These are phyloP conservation scores for Proteles cristata DNA, from an alignment of 2,113 vertebrate species.

Conservation along the genomic window DNA sequence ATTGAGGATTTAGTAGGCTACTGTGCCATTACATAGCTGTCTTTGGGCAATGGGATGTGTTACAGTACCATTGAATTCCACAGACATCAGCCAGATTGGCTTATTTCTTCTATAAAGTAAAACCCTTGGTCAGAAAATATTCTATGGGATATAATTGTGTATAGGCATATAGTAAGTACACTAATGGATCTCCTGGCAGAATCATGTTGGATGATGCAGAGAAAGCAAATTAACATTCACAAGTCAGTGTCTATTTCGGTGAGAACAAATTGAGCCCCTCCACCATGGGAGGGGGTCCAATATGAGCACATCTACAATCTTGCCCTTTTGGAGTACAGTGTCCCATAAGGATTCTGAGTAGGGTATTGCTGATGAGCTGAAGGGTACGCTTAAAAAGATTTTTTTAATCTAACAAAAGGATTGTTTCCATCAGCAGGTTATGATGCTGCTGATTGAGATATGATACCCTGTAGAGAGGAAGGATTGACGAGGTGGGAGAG, in stretches of 20 bases:
- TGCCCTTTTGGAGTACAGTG: fast-evolving
- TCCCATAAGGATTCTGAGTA: neutral
- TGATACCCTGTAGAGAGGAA: neutral
- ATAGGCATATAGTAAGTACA: neutral
- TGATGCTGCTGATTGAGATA: neutral
- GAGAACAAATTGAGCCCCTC: neutral
- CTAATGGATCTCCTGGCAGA: neutral
- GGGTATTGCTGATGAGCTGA: neutral
- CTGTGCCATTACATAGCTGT: neutral
- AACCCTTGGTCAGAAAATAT: neutral
- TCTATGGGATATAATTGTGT: neutral
- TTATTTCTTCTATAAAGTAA: neutral
- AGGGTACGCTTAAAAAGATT: neutral
- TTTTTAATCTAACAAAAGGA: neutral
- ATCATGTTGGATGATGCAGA: neutral
- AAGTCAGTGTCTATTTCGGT: neutral
- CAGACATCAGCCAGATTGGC: neutral
- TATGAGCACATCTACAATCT: neutral
- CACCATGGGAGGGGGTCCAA: neutral
- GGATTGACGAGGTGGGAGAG: neutral
- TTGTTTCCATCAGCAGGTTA: neutral
- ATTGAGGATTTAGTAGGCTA: neutral
- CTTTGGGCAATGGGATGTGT: neutral
- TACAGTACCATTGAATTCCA: neutral
- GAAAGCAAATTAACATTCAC: neutral